Percentiles rank a stretch among this genome's conserved stretches.
Evolutionary conservation across 2,888 invertebrate species (phyloP).

Genomic region (Brachypterus glaber): DNA sequence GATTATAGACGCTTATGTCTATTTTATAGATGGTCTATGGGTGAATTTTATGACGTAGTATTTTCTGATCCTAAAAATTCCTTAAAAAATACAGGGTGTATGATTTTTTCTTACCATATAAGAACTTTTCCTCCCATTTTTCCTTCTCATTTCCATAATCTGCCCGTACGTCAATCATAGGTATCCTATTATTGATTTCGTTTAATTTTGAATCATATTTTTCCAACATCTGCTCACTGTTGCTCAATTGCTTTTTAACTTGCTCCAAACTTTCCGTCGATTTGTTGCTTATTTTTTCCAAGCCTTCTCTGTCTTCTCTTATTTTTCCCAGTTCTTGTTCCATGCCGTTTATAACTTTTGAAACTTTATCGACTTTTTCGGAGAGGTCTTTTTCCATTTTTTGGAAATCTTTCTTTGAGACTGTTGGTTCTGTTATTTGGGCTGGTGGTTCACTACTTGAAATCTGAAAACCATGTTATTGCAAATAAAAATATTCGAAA

Average conservation of each 20-base stretch:
- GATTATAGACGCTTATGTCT: too few species aligned
- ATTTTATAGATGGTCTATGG: too few species aligned
- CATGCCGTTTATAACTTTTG: constrained; percentile 27
- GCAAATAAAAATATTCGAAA: too few species aligned
- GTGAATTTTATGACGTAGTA: too few species aligned
- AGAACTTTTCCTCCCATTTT: constrained; percentile 33
- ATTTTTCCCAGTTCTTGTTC: constrained; percentile 33
- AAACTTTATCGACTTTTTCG: constrained; percentile 33
- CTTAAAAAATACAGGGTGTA: constrained; percentile 2
- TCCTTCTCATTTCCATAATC: constrained; percentile 26
- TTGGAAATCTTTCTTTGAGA: constrained; percentile 31
- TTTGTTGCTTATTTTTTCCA: constrained; percentile 40
- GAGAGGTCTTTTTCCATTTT: constrained; percentile 28
- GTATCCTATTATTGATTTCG: constrained; percentile 20
- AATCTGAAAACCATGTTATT: too few species aligned
- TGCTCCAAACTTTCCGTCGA: constrained; percentile 40
- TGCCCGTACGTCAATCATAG: too few species aligned
- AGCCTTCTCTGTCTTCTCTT: constrained; percentile 37
- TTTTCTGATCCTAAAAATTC: constrained; percentile 7
- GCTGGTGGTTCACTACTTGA: constrained; percentile 22
- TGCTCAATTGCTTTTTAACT: constrained; percentile 39
- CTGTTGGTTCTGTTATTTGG: constrained; percentile 23
- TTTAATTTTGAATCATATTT: constrained; percentile 49
- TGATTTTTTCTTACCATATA: constrained; percentile 28
- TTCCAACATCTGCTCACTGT: constrained; percentile 47